phyloP scores from a whole-genome alignment of 2,113 vertebrate genomes.

The Spermophilus dauricus region DNA sequence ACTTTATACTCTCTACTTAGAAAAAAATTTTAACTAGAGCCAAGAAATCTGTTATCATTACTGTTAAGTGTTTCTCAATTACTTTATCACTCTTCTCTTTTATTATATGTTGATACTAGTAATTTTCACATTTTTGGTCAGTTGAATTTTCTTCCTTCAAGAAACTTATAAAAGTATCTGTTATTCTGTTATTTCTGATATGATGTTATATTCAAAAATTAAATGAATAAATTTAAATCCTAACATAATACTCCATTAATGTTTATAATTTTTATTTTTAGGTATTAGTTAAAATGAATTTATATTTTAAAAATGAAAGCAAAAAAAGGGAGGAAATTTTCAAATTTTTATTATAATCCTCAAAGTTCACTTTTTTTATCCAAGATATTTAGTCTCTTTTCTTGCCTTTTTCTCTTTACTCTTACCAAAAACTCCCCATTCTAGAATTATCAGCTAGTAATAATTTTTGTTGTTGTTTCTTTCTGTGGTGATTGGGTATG shows the following conservation, averaged over 20 bases:
- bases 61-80: slow-evolving; percentile 22
- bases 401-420: neutral
- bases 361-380: neutral
- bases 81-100: neutral
- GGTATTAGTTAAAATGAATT: neutral
- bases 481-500: too few species aligned
- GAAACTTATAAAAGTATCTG: neutral
- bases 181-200: slow-evolving; percentile 12
- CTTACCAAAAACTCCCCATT: neutral
- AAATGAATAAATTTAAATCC: neutral
- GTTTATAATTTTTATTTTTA: neutral
- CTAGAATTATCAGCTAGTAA: slow-evolving; percentile 29
- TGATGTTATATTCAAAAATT: neutral
- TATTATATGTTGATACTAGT: neutral
- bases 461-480: too few species aligned
- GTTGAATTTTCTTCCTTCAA: neutral
- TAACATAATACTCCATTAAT: neutral
- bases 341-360: slow-evolving; percentile 4
- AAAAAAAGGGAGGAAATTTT: neutral
- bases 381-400: neutral
- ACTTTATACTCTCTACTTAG: neutral
- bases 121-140: slow-evolving; percentile 12
- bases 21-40: slow-evolving; percentile 52
- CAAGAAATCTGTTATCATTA: slow-evolving; percentile 14
- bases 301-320: neutral